A percentile compares a stretch with the other conserved stretches of the same genome.
phyloP scores from a whole-genome alignment of 2,888 invertebrate species.

The Andrena haemorrhoa region DNA sequence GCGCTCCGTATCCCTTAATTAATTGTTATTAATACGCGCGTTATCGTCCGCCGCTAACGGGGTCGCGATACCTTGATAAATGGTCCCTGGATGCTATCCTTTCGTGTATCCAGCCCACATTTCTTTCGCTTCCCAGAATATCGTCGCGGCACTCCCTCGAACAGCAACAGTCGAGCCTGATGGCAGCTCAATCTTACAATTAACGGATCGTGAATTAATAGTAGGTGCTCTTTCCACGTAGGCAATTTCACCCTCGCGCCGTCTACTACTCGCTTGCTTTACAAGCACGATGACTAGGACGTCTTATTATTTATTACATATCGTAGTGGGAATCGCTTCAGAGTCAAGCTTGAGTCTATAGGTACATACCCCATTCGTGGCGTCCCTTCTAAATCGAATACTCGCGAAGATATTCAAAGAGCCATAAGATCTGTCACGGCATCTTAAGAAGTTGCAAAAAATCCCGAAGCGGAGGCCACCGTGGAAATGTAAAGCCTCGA shows the following conservation, averaged over 20 bases:
- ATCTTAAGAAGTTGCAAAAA: neutral
- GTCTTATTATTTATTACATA: neutral
- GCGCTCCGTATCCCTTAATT: conserved; percentile 25
- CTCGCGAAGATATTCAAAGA: neutral
- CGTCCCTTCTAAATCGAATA: neutral
- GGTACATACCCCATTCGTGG: neutral
- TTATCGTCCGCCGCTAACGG: conserved; percentile 27
- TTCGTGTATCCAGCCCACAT: conserved; percentile 34
- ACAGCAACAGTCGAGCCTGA: neutral
- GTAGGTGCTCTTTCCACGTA: conserved; percentile 49
- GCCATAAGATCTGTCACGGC: neutral
- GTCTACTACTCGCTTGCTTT: conserved; percentile 23
- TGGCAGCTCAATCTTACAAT: conserved; percentile 20
- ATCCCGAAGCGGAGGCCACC: neutral
- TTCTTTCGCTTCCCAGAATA: conserved; percentile 27
- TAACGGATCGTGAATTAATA: conserved; percentile 56
- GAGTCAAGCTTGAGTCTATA: neutral
- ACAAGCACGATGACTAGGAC: conserved; percentile 5
- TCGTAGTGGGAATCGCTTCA: neutral
- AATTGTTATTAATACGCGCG: conserved; percentile 45
- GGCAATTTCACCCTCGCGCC: conserved; percentile 48
- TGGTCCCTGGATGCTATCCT: conserved; percentile 21
- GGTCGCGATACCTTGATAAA: conserved; percentile 36
- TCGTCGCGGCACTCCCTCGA: conserved; percentile 17
- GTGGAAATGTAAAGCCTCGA: conserved; percentile 8